Base-by-base conservation (phyloP, 1,140 invertebrate genomes). In the Drosophila willistoni region DNA sequence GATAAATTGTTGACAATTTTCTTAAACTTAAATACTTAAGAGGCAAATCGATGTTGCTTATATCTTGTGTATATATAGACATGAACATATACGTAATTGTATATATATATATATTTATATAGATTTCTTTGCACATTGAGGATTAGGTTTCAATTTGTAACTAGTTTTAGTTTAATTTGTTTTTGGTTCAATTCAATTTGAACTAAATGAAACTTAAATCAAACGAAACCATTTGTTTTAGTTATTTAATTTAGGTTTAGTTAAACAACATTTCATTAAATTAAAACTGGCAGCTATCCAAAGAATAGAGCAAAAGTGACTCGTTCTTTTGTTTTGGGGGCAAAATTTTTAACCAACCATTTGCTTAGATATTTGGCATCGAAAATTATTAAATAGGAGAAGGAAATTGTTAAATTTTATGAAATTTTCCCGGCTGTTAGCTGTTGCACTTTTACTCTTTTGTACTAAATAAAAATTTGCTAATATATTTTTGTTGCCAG, bases 1-100 rank as follows among this genome's bases (percentile, higher is more conserved):
- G 64, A 69, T 65, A 68, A 71, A 72, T 68, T 71, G 67, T 65
- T 51, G 62, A 67, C 56, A 59, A 39, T 19, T 74, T 71, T 65
- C 70, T 51, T 73, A 85, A 81, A 78, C 19, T 79, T 87, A 85
- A 82, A 82, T 86, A 87, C 83, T 86, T 81, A 85, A 80, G 77
- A 77, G 72, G 71, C 78, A 75, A 80, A 67, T 71, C 68, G 9
- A 55, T 51, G 61, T 64, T 72, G 62, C 34, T 54, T 59, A 59
- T 39, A 55, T 55, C 22, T n/a, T n/a, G n/a, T n/a, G 25, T 36
- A 39, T 59, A 10, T 59, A 39, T 36, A 34, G 13, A 34, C 14
- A 7, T 54, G n/a, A 34, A 36, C 34, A 57, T 34, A 12, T 34
- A 29, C 29, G 1, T 29, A 29, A 25, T 25, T 29, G 29, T 29